These are phyloP conservation scores for Euphysa ruthae DNA, from an alignment of 30 jellyfish, hydroid and myxozoan species.

Conservation along the genomic window DNA sequence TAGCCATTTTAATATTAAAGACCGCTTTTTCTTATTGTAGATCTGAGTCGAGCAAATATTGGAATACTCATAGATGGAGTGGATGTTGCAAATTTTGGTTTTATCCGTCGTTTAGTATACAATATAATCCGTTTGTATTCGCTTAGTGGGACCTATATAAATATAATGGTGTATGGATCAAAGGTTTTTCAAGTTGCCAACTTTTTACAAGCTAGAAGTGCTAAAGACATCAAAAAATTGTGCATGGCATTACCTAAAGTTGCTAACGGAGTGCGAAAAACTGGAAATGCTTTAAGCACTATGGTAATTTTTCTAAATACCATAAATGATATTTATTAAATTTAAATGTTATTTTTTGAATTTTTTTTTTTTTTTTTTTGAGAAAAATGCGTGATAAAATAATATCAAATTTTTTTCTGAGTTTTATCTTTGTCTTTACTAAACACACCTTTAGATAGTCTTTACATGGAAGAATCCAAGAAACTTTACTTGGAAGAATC, in stretches of 20 bases:
- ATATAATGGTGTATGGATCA: conserved; percentile 74
- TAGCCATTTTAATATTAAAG: too few species aligned
- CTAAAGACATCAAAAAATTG: conserved; percentile 46
- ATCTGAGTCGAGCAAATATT: conserved; percentile 81
- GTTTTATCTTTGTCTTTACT: too few species aligned
- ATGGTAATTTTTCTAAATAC: background rate
- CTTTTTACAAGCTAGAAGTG: conserved; percentile 67
- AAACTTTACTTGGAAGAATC: too few species aligned
- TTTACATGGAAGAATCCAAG: too few species aligned
- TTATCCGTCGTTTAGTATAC: conserved; percentile 63
- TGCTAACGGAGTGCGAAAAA: conserved; percentile 56
- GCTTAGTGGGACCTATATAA: conserved; percentile 73
- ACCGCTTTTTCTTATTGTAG: too few species aligned
- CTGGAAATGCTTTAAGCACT: conserved; percentile 65
- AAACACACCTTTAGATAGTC: too few species aligned
- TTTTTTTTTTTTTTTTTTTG: too few species aligned
- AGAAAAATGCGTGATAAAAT: too few species aligned
- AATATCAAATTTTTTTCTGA: too few species aligned
- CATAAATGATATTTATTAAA: background rate
- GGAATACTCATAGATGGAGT: conserved; percentile 84
- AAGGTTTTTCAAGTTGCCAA: conserved; percentile 61
- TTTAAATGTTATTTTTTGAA: background rate
- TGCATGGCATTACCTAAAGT: conserved; percentile 79
- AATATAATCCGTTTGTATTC: conserved; percentile 77
- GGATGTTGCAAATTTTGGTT: conserved; percentile 63